phyloP scores from a whole-genome alignment of 2,113 vertebrate genomes.

The Hymenochirus boettgeri region DNA sequence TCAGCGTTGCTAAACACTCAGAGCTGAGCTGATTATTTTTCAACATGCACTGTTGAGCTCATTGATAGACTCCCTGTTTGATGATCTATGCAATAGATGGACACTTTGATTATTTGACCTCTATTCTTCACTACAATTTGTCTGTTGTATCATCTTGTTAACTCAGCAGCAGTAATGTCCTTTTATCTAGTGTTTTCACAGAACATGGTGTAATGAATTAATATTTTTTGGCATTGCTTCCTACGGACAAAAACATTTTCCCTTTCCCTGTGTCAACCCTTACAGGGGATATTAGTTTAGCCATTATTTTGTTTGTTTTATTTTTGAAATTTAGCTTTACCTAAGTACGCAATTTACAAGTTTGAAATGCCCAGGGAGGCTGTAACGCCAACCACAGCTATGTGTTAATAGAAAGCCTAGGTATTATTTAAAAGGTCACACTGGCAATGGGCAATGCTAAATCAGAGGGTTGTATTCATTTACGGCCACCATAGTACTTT shows the following conservation, averaged over 20 bases:
- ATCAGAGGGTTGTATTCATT: too few species aligned
- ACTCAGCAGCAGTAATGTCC: slow-evolving; percentile 52
- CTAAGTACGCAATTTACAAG: too few species aligned
- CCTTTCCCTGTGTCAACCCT: too few species aligned
- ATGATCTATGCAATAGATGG: slow-evolving; percentile 83
- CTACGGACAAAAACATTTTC: background rate
- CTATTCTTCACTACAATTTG: slow-evolving; percentile 56
- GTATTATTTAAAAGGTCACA: too few species aligned
- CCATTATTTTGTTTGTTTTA: too few species aligned
- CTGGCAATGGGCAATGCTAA: too few species aligned
- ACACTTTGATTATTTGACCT: slow-evolving; percentile 86
- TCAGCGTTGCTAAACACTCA: slow-evolving; percentile 78
- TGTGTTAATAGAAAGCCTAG: too few species aligned
- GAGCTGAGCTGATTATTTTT: slow-evolving; percentile 78
- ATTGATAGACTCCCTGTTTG: slow-evolving; percentile 80
- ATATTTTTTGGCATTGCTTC: slow-evolving; percentile 43
- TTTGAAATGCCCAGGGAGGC: too few species aligned
- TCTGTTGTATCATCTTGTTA: slow-evolving; percentile 62
- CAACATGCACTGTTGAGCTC: slow-evolving; percentile 65
- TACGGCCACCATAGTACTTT: too few species aligned
- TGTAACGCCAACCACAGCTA: too few species aligned
- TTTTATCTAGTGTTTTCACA: slow-evolving; percentile 47
- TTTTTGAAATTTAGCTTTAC: too few species aligned
- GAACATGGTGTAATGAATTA: slow-evolving; percentile 54
- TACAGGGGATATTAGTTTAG: too few species aligned